A percentile compares a stretch with the other conserved stretches of the same genome.
These are phyloP conservation scores for Delphinapterus leucas DNA, from an alignment of 2,113 vertebrate species.

Conservation along the genomic window DNA sequence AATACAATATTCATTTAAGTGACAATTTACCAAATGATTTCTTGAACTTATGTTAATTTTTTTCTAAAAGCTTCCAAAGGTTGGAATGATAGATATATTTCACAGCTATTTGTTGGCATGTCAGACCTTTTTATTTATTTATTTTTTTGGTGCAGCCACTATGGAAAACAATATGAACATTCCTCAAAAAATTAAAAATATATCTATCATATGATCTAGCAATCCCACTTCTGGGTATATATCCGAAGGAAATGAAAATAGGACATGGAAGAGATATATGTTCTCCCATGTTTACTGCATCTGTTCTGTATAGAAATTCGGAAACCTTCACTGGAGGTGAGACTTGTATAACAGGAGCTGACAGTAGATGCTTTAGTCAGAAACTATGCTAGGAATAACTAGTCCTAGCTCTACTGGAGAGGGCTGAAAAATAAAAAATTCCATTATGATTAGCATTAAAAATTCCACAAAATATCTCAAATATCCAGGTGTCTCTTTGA, in stretches of 20 bases:
- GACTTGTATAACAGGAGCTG: background rate
- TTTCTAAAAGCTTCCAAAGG: slow-evolving; percentile 8
- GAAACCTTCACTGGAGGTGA: background rate
- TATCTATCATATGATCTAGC: background rate
- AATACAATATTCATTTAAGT: background rate
- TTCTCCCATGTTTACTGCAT: background rate
- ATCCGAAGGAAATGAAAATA: background rate
- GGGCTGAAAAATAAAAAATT: background rate
- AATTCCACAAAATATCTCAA: background rate
- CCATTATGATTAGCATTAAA: background rate
- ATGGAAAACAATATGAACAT: background rate
- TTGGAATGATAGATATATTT: background rate
- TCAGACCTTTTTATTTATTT: background rate
- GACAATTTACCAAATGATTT: background rate
- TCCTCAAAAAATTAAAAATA: background rate
- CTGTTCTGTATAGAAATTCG: background rate
- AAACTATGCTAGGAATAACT: background rate
- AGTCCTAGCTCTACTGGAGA: background rate
- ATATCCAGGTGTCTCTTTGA: background rate
- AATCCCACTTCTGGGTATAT: background rate
- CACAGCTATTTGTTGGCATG: background rate
- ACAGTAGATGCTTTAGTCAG: background rate
- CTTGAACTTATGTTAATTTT: background rate
- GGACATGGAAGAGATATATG: background rate
- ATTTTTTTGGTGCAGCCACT: background rate